Evolutionary conservation across 1,140 invertebrate species (phyloP), one percentile per base, ranked within the genome.

Genomic region (Brachionus koreanus): DNA sequence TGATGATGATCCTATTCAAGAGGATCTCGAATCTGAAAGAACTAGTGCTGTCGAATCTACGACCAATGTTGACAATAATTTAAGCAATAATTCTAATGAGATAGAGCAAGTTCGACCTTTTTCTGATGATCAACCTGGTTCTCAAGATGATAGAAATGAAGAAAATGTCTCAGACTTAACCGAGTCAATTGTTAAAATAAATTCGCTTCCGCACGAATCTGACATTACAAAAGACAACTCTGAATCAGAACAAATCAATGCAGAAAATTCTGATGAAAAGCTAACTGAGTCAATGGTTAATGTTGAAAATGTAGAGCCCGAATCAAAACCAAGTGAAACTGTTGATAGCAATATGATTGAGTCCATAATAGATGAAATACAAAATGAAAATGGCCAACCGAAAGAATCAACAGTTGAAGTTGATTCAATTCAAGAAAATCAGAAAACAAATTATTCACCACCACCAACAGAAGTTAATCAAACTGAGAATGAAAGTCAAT

Each of bases 211-310:
- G 5, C 19, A 25, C 23, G 39, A 74, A 12, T 35, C 25, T 10
- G 39, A 74, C n/a, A 3, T 12, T 4, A 23, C 6, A 16, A n/a
- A 3, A 16, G 75, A 77, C 19, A 23, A 52, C 5, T n/a, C 6
- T 33, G 74, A 76, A 10, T 0, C 57, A 5, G 74, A 76, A 23
- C 23, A 43, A 49, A 52, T 13, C n/a, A 65, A 77, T 13, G 7
- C 39, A 16, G 75, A 79, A 39, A 79, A 16, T 79, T 19, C 10
- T 74, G 19, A 74, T 9, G 16, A 46, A 46, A 74, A 46, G 25
- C 29, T 74, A 46, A 13, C 69, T 74, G 69, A 74, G 19, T 74
- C 69, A 19, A 46, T 74, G n/a, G 69, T 46, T 1, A 23, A 74
- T 29, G 13, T 74, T 25, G 39, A 43, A 10, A 57, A 23, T 9